Evolutionary conservation across 1,140 invertebrate genomes (phyloP).

Genomic region (Atta colombica): DNA sequence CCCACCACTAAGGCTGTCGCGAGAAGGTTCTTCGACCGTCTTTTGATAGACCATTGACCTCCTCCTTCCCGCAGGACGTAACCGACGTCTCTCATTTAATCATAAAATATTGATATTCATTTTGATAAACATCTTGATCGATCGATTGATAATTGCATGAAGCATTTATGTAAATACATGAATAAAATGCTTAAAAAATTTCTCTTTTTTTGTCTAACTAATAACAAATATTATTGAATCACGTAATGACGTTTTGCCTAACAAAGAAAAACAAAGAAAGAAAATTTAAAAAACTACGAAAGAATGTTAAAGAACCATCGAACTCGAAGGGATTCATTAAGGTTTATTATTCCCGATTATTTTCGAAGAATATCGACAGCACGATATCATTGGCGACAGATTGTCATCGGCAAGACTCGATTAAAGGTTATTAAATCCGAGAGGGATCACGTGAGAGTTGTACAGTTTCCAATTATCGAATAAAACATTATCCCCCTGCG

Average conservation of each 20-base stretch:
- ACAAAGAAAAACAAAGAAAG: conserved; percentile 60
- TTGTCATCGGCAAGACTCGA: conserved; percentile 42
- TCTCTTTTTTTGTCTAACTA: background rate
- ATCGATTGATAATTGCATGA: conserved; percentile 44
- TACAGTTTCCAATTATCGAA: conserved; percentile 74
- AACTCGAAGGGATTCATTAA: conserved; percentile 63
- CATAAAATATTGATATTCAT: conserved; percentile 28
- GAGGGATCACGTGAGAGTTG: conserved; percentile 33
- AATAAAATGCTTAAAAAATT: background rate
- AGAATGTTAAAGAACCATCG: conserved; percentile 22
- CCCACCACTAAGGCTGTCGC: conserved; percentile 72
- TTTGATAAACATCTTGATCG: conserved; percentile 27
- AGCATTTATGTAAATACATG: background rate
- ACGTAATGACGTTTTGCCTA: background rate
- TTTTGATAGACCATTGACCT: conserved; percentile 82
- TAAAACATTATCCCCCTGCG: conserved; percentile 75
- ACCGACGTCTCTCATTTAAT: conserved; percentile 50
- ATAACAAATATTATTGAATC: background rate
- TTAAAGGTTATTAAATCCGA: conserved; percentile 66
- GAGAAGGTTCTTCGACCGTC: conserved; percentile 75
- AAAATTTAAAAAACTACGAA: conserved; percentile 51
- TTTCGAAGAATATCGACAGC: conserved; percentile 45
- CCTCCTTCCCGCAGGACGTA: conserved; percentile 59
- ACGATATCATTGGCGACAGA: conserved; percentile 39
- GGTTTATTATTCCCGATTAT: conserved; percentile 54